phyloP scores from a whole-genome alignment of 2,113 vertebrate genomes.

The Australoheros scitulus region DNA sequence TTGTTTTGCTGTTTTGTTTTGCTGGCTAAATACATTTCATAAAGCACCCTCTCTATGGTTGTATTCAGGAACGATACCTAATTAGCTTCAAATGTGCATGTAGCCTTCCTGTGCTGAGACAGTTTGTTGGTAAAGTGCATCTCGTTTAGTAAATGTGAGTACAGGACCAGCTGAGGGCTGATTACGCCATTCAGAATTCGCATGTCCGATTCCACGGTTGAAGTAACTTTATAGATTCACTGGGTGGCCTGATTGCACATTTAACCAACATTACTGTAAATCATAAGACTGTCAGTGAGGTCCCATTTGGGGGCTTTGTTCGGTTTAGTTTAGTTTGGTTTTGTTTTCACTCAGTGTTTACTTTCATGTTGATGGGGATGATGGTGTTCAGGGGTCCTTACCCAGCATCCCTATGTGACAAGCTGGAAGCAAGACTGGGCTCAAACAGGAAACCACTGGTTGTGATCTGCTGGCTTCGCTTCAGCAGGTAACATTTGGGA shows the following conservation, averaged over 20 bases:
- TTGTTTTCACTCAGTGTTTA: too few species aligned
- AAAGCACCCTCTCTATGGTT: neutral
- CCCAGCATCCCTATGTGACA: neutral
- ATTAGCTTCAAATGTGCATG: neutral
- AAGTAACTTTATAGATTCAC: neutral
- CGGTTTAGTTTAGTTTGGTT: neutral
- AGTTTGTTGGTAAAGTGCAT: neutral
- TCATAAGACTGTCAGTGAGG: neutral
- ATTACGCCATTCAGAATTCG: neutral
- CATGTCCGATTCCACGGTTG: neutral
- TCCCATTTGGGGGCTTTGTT: too few species aligned
- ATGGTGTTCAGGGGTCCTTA: neutral
- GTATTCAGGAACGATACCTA: neutral
- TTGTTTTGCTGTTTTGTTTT: conserved; percentile 4
- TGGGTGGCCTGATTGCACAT: neutral
- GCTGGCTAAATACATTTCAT: neutral
- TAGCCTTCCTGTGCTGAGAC: neutral
- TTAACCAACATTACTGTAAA: neutral
- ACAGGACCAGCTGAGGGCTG: neutral
- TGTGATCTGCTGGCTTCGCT: neutral
- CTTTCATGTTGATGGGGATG: too few species aligned
- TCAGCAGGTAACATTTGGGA: neutral
- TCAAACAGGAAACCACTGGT: neutral
- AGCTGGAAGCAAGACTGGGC: neutral
- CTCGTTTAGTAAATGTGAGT: neutral